Evolutionary conservation across 2,888 invertebrate species (phyloP).

Genomic region (Torymus auratus): DNA sequence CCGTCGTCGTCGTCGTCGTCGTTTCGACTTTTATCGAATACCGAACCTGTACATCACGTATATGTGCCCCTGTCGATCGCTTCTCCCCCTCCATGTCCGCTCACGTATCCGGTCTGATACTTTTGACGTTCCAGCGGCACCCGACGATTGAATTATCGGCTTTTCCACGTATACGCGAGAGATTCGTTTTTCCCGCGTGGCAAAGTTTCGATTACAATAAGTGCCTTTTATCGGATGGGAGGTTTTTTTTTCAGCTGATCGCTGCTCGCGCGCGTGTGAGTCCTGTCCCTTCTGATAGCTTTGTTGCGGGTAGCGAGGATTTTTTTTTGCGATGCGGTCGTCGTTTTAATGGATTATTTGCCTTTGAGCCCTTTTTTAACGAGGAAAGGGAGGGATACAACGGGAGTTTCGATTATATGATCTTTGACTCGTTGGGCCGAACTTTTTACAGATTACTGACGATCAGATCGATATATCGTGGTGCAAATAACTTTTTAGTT

Average conservation of each 20-base stretch:
- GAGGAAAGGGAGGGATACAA: not conserved
- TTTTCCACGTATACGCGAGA: not conserved
- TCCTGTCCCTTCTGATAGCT: no score
- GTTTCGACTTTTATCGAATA: not conserved
- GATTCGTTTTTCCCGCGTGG: not conserved
- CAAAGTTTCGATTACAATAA: constrained; percentile 16
- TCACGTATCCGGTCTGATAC: not conserved
- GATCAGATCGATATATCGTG: no score
- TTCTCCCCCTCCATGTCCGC: not conserved
- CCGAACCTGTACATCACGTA: not conserved
- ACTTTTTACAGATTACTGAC: no score
- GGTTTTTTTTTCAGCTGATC: no score
- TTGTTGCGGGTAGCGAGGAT: no score
- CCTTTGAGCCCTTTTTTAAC: not conserved
- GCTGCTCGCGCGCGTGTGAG: no score
- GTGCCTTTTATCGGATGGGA: constrained; percentile 11
- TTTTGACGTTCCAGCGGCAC: not conserved
- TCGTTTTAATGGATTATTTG: no score
- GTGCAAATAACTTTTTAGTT: no score
- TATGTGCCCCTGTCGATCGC: not conserved
- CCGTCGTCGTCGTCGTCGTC: no score
- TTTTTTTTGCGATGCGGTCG: no score
- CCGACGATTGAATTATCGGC: constrained; percentile 6
- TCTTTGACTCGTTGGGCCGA: no score
- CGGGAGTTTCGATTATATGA: not conserved